phyloP scores from a whole-genome alignment of 2,888 invertebrate genomes.

The Chesias legatella region DNA sequence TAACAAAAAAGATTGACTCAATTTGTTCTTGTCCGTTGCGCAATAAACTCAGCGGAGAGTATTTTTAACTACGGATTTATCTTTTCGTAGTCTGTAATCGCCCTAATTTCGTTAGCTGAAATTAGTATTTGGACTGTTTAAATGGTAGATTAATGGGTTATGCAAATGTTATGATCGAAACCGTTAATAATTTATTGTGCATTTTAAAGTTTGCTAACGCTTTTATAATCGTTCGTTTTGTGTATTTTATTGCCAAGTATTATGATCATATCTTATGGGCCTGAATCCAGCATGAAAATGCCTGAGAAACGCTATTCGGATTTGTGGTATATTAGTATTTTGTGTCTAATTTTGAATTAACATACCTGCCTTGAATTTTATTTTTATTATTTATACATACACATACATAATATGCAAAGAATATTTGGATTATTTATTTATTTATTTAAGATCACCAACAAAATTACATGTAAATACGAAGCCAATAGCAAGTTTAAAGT shows the following conservation, averaged over 20 bases:
- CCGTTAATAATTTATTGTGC: conserved; percentile 29
- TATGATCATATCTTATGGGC: not conserved
- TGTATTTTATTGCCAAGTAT: conserved; percentile 1
- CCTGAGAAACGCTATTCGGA: no score
- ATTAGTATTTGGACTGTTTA: conserved; percentile 52
- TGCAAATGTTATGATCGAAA: conserved; percentile 41
- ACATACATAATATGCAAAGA: no score
- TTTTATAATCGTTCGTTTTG: conserved; percentile 11
- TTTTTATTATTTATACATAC: no score
- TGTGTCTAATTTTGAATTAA: no score
- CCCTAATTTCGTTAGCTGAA: conserved; percentile 56
- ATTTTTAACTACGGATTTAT: conserved; percentile 73
- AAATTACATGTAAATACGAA: no score
- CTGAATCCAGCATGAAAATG: no score
- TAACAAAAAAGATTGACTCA: conserved; percentile 75
- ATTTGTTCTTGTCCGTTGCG: conserved; percentile 77
- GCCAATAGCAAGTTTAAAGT: no score
- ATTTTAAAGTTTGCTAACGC: conserved; percentile 27
- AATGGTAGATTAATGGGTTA: conserved; percentile 49
- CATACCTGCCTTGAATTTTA: no score
- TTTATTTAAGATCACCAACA: no score
- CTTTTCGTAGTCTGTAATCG: conserved; percentile 62
- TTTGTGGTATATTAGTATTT: no score
- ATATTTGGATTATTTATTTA: no score
- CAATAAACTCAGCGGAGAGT: conserved; percentile 69